Evolutionary conservation across 2,888 invertebrate species (phyloP), one percentile per base, ranked within the genome.

Genomic region (Stramonita haemastoma): DNA sequence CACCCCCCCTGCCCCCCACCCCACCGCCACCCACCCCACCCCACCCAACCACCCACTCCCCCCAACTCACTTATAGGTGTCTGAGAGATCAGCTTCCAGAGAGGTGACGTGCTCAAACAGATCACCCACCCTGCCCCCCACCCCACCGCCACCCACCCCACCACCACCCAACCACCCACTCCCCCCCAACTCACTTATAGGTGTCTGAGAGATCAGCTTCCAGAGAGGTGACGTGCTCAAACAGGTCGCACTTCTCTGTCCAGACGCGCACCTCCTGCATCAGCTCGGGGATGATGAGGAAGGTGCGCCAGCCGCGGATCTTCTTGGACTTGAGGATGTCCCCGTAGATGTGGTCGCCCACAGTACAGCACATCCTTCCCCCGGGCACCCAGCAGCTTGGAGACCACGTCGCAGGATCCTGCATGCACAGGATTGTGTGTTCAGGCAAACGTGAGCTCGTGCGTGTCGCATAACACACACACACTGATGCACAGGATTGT

Each of bases 291-390:
- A 99, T 98, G 93, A 99, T 98, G 79, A 99, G 97, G 96, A 99
- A 99, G n/a, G 99, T 99, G 93, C 99, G 97, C 99, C 99, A 99
- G 0, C 99, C 99, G 66, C 98, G 97, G 92, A 98, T 98, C 96
- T 99, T 99, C 97, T 99, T 99, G 77, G 99, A 99, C 96, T 99
- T 99, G 91, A 99, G 97, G 94, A 99, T 99, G 96, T 99, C 99
- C 85, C 99, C 99, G 96, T 99, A 99, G 94, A 99, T 99, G 96
- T 99, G 99, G 96, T 99, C 99, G 70, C 99, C 99, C 90, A 99
- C 97, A n/a, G 96, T 99, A 99, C 29, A 99, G 96, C 0, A 99
- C 99, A 96, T 99, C 99, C 96, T 99, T 99, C 91, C 99, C 99
- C 96, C 98, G 98, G 79, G 99, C 99, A 89, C 98, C 98, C 93